These are phyloP conservation scores for Rhinella marina DNA, from an alignment of 2,797 vertebrate species.

Conservation along the genomic window DNA sequence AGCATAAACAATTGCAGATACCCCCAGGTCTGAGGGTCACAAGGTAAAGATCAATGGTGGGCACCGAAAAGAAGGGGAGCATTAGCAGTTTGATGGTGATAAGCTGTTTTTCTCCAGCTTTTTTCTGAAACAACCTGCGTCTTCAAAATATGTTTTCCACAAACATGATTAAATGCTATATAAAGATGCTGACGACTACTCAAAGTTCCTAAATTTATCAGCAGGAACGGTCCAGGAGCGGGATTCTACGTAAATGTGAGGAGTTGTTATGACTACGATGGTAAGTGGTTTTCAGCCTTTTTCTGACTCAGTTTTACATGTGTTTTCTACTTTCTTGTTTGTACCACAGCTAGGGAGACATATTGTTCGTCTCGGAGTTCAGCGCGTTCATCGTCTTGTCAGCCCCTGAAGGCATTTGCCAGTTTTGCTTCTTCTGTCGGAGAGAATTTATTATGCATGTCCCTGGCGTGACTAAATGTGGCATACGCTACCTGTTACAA, in stretches of 20 bases:
- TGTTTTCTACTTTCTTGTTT: constrained; percentile 8
- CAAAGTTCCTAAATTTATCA: constrained; percentile 41
- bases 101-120: background rate
- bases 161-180: constrained; percentile 22
- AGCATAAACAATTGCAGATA: too few relatives aligned
- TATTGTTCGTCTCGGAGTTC: constrained; percentile 8
- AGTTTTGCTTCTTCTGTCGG: constrained; percentile 26
- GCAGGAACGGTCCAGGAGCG: background rate
- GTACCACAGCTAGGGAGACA: background rate
- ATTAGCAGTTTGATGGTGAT: background rate
- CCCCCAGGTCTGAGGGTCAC: too few relatives aligned
- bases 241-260: background rate
- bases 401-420: constrained; percentile 28
- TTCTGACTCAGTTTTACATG: constrained; percentile 15
- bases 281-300: constrained; percentile 26
- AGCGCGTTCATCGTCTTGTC: constrained; percentile 4
- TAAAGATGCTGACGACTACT: constrained; percentile 20
- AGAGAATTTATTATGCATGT: constrained; percentile 23
- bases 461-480: constrained; percentile 6
- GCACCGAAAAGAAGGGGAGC: background rate
- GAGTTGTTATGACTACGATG: constrained; percentile 53
- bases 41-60: background rate
- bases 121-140: background rate
- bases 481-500: constrained; percentile 35
- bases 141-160: background rate